phyloP scores from a whole-genome alignment of 2,797 vertebrate species.

The Poeciliopsis presidionis region DNA sequence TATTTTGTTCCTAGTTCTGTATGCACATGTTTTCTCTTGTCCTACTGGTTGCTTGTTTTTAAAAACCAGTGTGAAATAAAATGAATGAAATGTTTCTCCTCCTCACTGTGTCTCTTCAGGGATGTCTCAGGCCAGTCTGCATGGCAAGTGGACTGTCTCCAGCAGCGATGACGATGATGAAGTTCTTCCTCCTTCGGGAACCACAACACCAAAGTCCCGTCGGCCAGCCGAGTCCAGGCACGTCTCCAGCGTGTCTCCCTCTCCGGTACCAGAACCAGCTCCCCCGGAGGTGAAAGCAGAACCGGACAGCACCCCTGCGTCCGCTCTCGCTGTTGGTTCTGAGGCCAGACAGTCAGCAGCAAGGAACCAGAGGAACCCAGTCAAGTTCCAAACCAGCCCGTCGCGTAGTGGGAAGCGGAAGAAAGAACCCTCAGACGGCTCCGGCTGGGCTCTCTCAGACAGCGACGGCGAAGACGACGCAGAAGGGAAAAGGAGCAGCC shows the following conservation, averaged over 20 bases:
- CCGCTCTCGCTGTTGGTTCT: slow-evolving; percentile 62
- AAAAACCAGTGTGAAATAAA: no score
- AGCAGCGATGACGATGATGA: slow-evolving; percentile 95
- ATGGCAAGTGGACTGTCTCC: slow-evolving; percentile 94
- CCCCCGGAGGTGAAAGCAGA: slow-evolving; percentile 56
- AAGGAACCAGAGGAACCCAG: slow-evolving; percentile 61
- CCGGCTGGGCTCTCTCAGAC: slow-evolving; percentile 92
- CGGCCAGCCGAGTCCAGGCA: slow-evolving; percentile 8
- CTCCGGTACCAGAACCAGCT: slow-evolving; percentile 21
- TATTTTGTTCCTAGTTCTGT: no score
- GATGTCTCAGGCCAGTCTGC: slow-evolving; percentile 88
- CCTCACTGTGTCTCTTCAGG: slow-evolving; percentile 39
- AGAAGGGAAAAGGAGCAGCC: slow-evolving; percentile 28
- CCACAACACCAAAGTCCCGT: slow-evolving; percentile 25
- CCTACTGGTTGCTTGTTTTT: no score
- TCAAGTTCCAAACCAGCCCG: slow-evolving; percentile 64
- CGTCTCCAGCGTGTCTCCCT: slow-evolving; percentile 8
- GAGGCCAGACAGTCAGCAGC: slow-evolving; percentile 71
- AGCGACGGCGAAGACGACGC: slow-evolving; percentile 84
- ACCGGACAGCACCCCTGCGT: slow-evolving; percentile 16
- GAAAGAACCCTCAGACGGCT: slow-evolving; percentile 74
- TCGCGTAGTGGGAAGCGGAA: slow-evolving; percentile 76
- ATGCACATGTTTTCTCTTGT: no score
- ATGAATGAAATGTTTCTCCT: background rate
- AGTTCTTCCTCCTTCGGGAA: slow-evolving; percentile 60